Evolutionary conservation across 2,113 vertebrate species (phyloP), one percentile per base, ranked within the genome.

Genomic region (Silurus glanis): DNA sequence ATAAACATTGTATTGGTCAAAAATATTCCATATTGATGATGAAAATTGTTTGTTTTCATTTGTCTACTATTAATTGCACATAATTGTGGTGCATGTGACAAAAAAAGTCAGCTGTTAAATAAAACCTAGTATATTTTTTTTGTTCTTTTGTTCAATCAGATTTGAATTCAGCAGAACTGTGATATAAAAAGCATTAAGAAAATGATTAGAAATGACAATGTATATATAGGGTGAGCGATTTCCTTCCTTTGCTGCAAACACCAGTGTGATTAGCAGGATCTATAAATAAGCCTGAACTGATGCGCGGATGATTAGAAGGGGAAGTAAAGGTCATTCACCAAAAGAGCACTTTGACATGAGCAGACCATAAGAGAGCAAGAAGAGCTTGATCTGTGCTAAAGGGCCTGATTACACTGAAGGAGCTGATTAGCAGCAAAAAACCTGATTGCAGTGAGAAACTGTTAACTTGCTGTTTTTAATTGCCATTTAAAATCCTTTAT

Each of bases 381-480:
- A 83, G 66, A 59, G 14, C 58, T 17, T 72, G 23, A 58, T 81
- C 64, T 59, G 37, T 59, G 51, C 8, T 14, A 13, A 67, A 58
- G 49, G 6, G 13, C 2, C 62, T 86, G 64, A 85, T 80, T 59
- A 80, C 37, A 37, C 8, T 14, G 23, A 67, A 58, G 49, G 6
- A 14, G 4, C 62, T 86, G 64, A 85, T 80, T 59, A 80, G 19
- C 75, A n/a, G 74, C 25, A 76, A 37, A 37, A 66, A 67, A 80
- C 51, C 56, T 49, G 45, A 69, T 55, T 55, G 78, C 19, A 59
- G n/a, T 55, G 23, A 66, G 9, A 72, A 74, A 25, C 28, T 51
- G 45, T 76, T 84, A 64, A 25, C 58, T 28, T 78, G 14, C 8
- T 59, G 51, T 71, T 59, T 84, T 84, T 84, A 61, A 84, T 74